These are phyloP conservation scores for Choloepus hoffmanni DNA, from an alignment of 2,113 vertebrate genomes.

Conservation along the genomic window DNA sequence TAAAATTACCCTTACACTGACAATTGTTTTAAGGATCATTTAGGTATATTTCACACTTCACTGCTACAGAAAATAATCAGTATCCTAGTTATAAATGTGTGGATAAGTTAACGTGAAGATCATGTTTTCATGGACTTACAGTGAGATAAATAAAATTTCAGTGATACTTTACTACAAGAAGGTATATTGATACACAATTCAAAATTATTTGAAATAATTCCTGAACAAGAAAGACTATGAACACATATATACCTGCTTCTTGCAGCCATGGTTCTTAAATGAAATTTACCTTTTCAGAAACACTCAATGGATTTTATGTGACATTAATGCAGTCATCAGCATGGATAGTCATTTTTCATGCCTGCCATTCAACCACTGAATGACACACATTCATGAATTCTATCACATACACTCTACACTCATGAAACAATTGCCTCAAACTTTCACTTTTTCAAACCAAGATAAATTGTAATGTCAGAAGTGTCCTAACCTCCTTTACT, in stretches of 20 bases:
- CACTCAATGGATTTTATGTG: conserved; percentile 26
- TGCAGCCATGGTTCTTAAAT: conserved; percentile 54
- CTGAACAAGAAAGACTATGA: not conserved
- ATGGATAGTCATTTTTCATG: conserved; percentile 67
- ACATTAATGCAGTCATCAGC: conserved; percentile 37
- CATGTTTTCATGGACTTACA: not conserved
- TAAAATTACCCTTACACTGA: not conserved
- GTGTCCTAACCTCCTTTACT: not conserved
- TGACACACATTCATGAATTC: conserved; percentile 53
- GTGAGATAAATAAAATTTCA: not conserved
- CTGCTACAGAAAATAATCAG: not conserved
- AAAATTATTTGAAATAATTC: conserved; percentile 36
- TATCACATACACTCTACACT: conserved; percentile 51
- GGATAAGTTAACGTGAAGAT: not conserved
- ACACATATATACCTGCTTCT: not conserved
- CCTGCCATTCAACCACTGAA: conserved; percentile 58
- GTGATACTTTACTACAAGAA: not conserved
- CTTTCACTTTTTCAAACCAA: conserved; percentile 61
- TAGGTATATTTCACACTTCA: not conserved
- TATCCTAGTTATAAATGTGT: not conserved
- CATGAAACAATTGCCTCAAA: conserved; percentile 57
- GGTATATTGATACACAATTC: not conserved
- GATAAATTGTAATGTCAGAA: conserved; percentile 7
- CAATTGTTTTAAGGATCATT: not conserved
- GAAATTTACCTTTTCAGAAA: conserved; percentile 69